phyloP scores from a whole-genome alignment of 2,113 vertebrate genomes.

The Penelope pileata region DNA sequence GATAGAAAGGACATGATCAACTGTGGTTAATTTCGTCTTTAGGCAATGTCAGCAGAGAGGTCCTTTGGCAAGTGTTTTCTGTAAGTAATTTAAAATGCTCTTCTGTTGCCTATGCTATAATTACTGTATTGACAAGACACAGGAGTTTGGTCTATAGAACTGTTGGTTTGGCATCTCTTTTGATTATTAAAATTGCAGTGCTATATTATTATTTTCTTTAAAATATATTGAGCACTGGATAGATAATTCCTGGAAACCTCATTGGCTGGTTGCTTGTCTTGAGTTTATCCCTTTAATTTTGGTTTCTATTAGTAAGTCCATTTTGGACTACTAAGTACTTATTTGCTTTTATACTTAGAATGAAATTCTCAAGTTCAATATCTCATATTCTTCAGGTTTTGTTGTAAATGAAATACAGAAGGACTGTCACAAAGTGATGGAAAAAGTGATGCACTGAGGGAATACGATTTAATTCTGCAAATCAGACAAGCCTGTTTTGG shows the following conservation, averaged over 20 bases:
- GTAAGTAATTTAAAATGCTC: neutral
- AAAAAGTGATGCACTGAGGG: neutral
- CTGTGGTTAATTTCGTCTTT: neutral
- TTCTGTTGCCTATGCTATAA: neutral
- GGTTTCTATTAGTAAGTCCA: neutral
- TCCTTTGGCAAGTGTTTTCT: neutral
- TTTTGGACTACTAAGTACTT: neutral
- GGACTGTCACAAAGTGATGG: neutral
- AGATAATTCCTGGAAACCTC: neutral
- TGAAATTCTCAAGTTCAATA: neutral
- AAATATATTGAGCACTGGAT: neutral
- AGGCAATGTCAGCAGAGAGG: neutral
- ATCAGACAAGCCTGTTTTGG: neutral
- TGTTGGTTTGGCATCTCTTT: constrained; percentile 8
- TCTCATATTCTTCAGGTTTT: neutral
- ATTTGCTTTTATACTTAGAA: neutral
- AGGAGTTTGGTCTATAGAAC: neutral
- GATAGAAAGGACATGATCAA: neutral
- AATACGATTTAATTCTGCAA: neutral
- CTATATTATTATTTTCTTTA: neutral
- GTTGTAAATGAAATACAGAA: neutral
- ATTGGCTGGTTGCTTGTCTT: neutral
- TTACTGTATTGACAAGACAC: neutral
- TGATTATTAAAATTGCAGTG: neutral
- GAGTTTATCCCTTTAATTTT: constrained; percentile 31